Evolutionary conservation across 2,113 vertebrate species (phyloP).

Genomic region (Ochotona curzoniae): DNA sequence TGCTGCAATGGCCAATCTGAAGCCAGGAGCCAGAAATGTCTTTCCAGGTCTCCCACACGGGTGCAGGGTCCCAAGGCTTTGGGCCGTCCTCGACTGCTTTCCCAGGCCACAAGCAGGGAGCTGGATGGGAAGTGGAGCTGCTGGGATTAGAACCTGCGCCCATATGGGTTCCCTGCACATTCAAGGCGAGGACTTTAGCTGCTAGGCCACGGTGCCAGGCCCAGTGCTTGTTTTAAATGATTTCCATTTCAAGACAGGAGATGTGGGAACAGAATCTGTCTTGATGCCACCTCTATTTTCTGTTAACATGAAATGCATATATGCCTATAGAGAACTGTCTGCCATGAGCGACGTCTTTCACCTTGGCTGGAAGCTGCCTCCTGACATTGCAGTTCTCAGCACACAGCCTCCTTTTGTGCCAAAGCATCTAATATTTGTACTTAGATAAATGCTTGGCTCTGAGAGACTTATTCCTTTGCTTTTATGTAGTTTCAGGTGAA

Average conservation of each 20-base stretch:
- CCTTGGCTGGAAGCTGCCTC: constrained; percentile 60
- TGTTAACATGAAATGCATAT: constrained; percentile 58
- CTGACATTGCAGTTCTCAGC: constrained; percentile 65
- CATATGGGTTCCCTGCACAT: too few relatives aligned
- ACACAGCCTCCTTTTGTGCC: neutral
- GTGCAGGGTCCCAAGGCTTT: too few relatives aligned
- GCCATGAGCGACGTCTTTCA: constrained; percentile 56
- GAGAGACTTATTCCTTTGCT: constrained; percentile 51
- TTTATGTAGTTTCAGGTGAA: constrained; percentile 43
- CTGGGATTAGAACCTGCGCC: too few relatives aligned
- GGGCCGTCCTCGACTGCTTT: too few relatives aligned
- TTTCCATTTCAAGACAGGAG: constrained; percentile 51
- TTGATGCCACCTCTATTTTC: constrained; percentile 63
- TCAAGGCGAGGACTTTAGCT: too few relatives aligned
- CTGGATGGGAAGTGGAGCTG: too few relatives aligned
- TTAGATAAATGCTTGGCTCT: constrained; percentile 49
- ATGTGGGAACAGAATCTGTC: constrained; percentile 43
- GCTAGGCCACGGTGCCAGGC: too few relatives aligned
- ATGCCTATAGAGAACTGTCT: constrained; percentile 53
- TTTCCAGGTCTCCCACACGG: too few relatives aligned
- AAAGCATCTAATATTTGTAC: constrained; percentile 59
- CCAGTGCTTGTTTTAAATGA: neutral
- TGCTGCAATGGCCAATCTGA: too few relatives aligned
- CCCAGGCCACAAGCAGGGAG: too few relatives aligned
- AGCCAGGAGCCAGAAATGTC: too few relatives aligned